Conservation (phyloP, 2,888 invertebrate species). For the Latrodectus hesperus region DNA sequence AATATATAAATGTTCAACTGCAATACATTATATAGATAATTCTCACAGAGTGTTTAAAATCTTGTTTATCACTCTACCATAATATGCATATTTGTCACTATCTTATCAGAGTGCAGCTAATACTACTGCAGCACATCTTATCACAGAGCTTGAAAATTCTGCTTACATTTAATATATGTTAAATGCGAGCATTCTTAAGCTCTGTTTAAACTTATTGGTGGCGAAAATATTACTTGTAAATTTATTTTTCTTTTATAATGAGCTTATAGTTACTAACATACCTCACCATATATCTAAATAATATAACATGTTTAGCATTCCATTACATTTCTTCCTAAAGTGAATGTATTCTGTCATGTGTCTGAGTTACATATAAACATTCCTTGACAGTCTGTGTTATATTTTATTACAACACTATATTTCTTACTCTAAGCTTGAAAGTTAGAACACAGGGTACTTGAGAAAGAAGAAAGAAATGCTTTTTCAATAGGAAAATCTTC, state of each 20-base stretch:
- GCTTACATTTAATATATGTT: background rate
- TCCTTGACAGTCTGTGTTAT: constrained; percentile 51
- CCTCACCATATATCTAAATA: constrained; percentile 60
- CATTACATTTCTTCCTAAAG: constrained; percentile 40
- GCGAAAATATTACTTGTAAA: constrained; percentile 32
- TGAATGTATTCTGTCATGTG: constrained; percentile 29
- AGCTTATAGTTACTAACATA: constrained; percentile 65
- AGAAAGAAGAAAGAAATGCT: background rate
- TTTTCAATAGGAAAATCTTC: constrained; percentile 5
- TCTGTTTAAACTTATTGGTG: constrained; percentile 29
- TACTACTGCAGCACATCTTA: background rate
- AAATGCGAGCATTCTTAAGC: constrained; percentile 19
- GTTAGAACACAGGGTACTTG: background rate
- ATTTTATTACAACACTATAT: constrained; percentile 23
- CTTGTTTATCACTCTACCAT: too few species aligned
- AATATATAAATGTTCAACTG: too few species aligned
- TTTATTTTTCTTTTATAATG: constrained; percentile 53
- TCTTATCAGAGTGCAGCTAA: constrained; percentile 1
- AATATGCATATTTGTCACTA: too few species aligned
- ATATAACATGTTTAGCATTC: constrained; percentile 55
- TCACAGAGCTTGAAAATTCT: constrained; percentile 26
- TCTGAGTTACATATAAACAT: constrained; percentile 49
- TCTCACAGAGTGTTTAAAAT: too few species aligned
- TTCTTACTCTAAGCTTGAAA: background rate
- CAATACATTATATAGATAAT: too few species aligned